These are phyloP conservation scores for Megaceryle alcyon DNA, from an alignment of 2,797 vertebrate species.

Conservation along the genomic window DNA sequence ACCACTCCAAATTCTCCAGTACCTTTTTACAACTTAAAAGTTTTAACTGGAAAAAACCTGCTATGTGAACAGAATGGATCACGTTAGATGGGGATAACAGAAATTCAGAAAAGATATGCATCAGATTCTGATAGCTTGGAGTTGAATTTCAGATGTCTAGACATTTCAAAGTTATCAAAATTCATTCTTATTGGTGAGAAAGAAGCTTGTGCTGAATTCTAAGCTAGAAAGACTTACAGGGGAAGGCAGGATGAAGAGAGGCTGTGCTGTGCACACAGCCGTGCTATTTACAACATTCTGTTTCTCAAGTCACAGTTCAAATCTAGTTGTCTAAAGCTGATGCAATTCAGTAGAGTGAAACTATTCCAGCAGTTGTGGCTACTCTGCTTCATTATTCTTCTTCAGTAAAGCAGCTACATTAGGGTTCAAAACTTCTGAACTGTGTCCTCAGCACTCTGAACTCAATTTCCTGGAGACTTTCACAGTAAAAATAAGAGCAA, in stretches of 20 bases:
- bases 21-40: not conserved
- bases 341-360: slow-evolving; percentile 75
- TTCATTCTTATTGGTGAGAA: not conserved
- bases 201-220: slow-evolving; percentile 11
- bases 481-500: slow-evolving; percentile 34
- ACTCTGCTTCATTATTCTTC: slow-evolving; percentile 73
- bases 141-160: not conserved
- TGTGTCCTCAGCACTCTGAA: slow-evolving; percentile 74
- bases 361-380: slow-evolving; percentile 46
- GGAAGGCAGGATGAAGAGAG: not conserved
- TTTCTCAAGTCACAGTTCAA: slow-evolving; percentile 70
- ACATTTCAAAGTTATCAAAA: not conserved
- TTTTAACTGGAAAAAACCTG: slow-evolving; percentile 1
- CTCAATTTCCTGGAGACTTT: slow-evolving; percentile 74
- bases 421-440: slow-evolving; percentile 75
- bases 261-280: slow-evolving; percentile 36
- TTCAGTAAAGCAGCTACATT: slow-evolving; percentile 63
- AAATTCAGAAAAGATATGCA: not conserved
- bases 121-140: not conserved
- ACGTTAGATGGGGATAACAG: not conserved
- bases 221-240: not conserved
- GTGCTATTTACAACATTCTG: not conserved
- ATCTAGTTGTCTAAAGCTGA: slow-evolving; percentile 70
- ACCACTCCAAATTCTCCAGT: not conserved
- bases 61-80: not conserved